A percentile compares a stretch with the other conserved stretches of the same genome.
These are phyloP conservation scores for Lasioglossum lativentre DNA, from an alignment of 2,888 invertebrate genomes.

Conservation along the genomic window DNA sequence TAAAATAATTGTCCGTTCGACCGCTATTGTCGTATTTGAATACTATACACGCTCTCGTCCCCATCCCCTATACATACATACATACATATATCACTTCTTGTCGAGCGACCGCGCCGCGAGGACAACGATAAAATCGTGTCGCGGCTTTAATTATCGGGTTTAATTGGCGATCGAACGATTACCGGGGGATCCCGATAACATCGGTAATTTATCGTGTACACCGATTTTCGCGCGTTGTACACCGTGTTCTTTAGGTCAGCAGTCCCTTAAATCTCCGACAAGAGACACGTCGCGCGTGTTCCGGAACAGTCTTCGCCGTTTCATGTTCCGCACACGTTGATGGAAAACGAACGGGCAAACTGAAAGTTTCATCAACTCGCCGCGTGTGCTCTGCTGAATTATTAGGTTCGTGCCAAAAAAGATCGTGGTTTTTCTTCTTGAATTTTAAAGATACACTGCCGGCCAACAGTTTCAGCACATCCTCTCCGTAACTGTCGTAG, in stretches of 20 bases:
- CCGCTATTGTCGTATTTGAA: constrained; percentile 54
- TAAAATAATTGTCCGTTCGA: constrained; percentile 33
- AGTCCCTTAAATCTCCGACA: constrained; percentile 11
- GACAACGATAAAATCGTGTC: constrained; percentile 21
- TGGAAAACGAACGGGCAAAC: background rate
- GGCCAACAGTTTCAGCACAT: background rate
- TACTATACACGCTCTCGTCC: constrained; percentile 8
- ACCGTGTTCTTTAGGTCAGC: constrained; percentile 37
- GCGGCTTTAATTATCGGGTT: constrained; percentile 16
- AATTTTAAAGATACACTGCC: background rate
- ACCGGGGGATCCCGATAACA: background rate
- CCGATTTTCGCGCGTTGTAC: constrained; percentile 11
- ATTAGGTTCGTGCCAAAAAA: background rate
- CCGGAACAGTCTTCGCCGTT: background rate
- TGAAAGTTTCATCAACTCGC: background rate
- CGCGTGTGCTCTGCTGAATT: background rate
- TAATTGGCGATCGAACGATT: constrained; percentile 31
- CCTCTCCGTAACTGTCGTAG: no score
- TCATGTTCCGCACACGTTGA: background rate
- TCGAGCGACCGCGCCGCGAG: background rate
- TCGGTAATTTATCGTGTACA: constrained; percentile 28
- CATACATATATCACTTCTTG: background rate
- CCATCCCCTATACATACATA: background rate
- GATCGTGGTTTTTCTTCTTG: background rate
- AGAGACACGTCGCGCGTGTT: background rate